Conservation (phyloP, 1,140 invertebrate species). For the Zaprionus kolodkinae region DNA sequence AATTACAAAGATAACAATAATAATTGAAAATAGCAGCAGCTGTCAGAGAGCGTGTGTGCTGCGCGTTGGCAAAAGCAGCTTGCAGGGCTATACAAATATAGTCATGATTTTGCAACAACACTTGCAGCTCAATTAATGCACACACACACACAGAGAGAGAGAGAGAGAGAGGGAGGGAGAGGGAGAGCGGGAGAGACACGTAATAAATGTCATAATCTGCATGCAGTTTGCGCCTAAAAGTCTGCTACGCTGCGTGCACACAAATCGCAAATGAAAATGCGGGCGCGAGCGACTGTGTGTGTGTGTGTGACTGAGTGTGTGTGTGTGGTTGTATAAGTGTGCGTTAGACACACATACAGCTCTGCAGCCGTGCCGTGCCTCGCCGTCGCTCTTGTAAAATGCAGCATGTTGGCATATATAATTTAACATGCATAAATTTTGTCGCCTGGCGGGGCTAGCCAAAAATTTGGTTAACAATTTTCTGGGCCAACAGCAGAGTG, state of each 20-base stretch:
- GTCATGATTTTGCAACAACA: slow-evolving; percentile 62
- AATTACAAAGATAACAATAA: slow-evolving; percentile 69
- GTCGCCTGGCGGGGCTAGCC: slow-evolving; percentile 63
- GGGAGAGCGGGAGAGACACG: background rate
- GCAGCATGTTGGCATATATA: slow-evolving; percentile 51
- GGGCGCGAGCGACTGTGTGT: background rate
- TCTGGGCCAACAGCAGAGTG: slow-evolving; percentile 62
- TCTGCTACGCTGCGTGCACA: slow-evolving; percentile 60
- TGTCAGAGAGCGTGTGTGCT: slow-evolving; percentile 35
- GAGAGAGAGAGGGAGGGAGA: background rate
- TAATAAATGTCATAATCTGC: slow-evolving; percentile 64
- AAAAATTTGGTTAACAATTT: slow-evolving; percentile 76
- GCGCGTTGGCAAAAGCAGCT: slow-evolving; percentile 29
- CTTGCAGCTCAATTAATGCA: slow-evolving; percentile 62
- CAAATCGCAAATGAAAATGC: slow-evolving; percentile 35
- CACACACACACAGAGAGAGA: slow-evolving; percentile 16
- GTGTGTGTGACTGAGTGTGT: no score
- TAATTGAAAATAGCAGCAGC: slow-evolving; percentile 64
- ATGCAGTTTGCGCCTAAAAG: slow-evolving; percentile 71
- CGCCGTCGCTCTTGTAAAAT: slow-evolving; percentile 14
- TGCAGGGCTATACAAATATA: slow-evolving; percentile 45
- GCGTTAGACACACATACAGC: slow-evolving; percentile 36
- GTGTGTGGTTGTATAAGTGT: slow-evolving; percentile 9
- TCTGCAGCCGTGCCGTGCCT: slow-evolving; percentile 13
- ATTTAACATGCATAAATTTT: slow-evolving; percentile 74